Percentiles rank a stretch among this genome's conserved stretches.
Conservation (phyloP, 2,888 invertebrate genomes). For the Alviniconcha strummeri region DNA sequence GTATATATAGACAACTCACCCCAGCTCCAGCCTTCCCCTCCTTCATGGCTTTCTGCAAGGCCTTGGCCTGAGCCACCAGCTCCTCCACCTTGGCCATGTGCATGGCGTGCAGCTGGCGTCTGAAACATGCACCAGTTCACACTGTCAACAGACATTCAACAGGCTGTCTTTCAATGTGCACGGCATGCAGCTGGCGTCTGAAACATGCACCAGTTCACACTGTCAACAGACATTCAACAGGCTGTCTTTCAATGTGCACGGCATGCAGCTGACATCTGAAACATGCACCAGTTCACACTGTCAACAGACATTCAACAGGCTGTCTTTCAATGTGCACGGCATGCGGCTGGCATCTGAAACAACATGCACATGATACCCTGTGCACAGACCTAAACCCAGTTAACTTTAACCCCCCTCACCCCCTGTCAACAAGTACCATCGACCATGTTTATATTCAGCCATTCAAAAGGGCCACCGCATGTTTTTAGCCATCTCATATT, state of each 20-base stretch:
- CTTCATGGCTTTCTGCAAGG: slow-evolving; percentile 65
- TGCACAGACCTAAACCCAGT: no score
- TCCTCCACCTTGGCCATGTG: slow-evolving; percentile 70
- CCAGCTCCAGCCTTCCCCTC: slow-evolving; percentile 55
- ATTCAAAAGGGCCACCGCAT: no score
- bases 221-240: neutral
- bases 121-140: slow-evolving; percentile 38
- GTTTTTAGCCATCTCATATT: no score
- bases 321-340: slow-evolving; percentile 62
- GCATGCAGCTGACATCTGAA: slow-evolving; percentile 68
- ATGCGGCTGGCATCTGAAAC: slow-evolving; percentile 66
- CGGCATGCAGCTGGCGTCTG: slow-evolving; percentile 69
- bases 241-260: slow-evolving; percentile 60
- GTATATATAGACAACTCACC: slow-evolving; percentile 41
- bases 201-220: slow-evolving; percentile 2
- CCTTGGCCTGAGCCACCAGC: slow-evolving; percentile 65
- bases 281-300: neutral
- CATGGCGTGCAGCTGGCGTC: slow-evolving; percentile 70
- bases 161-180: slow-evolving; percentile 53
- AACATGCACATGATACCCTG: neutral
- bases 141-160: neutral
- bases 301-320: neutral
- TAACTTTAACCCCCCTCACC: no score
- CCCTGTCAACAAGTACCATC: no score
- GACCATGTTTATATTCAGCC: no score